A percentile compares a stretch with the other conserved stretches of the same genome.
phyloP scores from a whole-genome alignment of 1,140 invertebrate species.

The Bombus difficillimus region DNA sequence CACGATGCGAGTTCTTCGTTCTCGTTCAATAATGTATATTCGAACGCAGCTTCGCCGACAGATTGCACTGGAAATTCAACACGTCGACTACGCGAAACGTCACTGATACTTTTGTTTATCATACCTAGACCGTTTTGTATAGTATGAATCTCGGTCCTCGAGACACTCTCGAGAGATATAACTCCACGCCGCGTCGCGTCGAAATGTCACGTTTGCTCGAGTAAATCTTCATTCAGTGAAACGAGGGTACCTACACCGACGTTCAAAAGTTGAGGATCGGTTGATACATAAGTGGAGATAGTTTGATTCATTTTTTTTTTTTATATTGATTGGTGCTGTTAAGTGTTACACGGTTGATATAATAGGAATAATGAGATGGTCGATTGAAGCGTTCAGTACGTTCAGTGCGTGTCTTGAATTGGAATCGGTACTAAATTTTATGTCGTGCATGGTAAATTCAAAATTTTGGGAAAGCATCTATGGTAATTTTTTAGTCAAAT shows the following conservation, averaged over 20 bases:
- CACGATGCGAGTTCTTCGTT: too few species aligned
- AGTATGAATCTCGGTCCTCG: slow-evolving; percentile 14
- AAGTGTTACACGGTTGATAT: neutral
- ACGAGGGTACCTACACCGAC: neutral
- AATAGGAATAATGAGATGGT: neutral
- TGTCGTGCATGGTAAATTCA: neutral
- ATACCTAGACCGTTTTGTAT: neutral
- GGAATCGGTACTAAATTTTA: neutral
- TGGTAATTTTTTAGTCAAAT: too few species aligned
- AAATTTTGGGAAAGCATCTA: neutral
- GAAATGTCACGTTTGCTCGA: slow-evolving; percentile 4
- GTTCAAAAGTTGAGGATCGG: neutral
- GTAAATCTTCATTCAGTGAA: slow-evolving; percentile 6
- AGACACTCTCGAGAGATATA: neutral
- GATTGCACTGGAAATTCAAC: neutral
- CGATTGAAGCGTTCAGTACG: neutral
- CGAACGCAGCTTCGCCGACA: slow-evolving; percentile 16
- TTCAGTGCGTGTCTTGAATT: neutral
- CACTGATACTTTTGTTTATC: slow-evolving; percentile 39
- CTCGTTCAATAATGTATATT: neutral
- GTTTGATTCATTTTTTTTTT: neutral
- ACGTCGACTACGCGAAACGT: slow-evolving; percentile 5
- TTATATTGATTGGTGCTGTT: neutral
- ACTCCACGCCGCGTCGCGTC: neutral
- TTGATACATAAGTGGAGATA: neutral